Evolutionary conservation across 2,113 vertebrate genomes (phyloP).

Genomic region (Ailurus styani): DNA sequence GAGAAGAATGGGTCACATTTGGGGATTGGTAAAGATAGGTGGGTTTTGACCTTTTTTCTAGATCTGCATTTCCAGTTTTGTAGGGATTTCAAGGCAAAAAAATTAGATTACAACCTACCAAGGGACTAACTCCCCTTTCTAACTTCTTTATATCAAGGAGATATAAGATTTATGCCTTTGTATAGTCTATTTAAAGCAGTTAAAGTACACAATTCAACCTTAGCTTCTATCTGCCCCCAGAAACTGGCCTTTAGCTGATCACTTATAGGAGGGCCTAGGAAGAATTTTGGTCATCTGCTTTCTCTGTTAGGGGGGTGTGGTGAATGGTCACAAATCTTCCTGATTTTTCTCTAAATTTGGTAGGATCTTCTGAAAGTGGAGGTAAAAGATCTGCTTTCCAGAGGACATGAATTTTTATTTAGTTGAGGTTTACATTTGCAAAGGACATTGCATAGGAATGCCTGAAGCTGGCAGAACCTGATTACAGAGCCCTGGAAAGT

Average conservation of each 20-base stretch:
- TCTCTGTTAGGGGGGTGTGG: neutral
- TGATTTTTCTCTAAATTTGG: neutral
- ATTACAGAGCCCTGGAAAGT: neutral
- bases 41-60: neutral
- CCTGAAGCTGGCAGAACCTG: neutral
- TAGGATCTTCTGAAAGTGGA: neutral
- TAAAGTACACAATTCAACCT: neutral
- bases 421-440: too few species aligned
- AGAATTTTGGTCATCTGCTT: neutral
- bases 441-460: neutral
- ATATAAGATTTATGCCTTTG: neutral
- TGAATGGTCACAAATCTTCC: neutral
- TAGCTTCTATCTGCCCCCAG: neutral
- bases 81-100: neutral
- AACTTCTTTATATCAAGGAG: neutral
- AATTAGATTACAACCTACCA: neutral
- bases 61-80: neutral
- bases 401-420: neutral
- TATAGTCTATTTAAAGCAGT: neutral
- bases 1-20: neutral
- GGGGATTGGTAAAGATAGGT: neutral
- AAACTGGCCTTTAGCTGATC: neutral
- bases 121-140: neutral
- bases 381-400: neutral
- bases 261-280: neutral